Evolutionary conservation across 1,140 invertebrate genomes (phyloP).

Genomic region (Drosophila pruinosa): DNA sequence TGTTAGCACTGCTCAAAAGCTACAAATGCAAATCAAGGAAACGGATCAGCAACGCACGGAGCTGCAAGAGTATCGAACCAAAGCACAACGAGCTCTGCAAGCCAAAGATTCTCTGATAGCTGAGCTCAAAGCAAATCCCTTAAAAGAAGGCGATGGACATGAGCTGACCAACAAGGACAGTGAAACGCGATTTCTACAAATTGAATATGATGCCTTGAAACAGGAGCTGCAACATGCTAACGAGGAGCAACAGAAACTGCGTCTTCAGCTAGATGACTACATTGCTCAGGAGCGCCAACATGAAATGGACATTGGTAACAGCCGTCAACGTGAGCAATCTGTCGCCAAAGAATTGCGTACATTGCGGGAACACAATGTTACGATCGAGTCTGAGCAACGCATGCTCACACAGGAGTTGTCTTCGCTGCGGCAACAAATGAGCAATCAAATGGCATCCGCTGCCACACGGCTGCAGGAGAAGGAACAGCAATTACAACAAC

Average conservation of each 20-base stretch:
- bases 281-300: constrained; percentile 42
- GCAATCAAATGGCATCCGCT: constrained; percentile 72
- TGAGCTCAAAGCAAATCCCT: constrained; percentile 84
- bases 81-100: constrained; percentile 89
- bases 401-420: constrained; percentile 73
- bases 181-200: constrained; percentile 62
- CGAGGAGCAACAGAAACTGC: constrained; percentile 53
- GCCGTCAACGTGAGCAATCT: constrained; percentile 50
- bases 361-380: constrained; percentile 46
- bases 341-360: constrained; percentile 58
- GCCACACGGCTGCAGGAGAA: constrained; percentile 76
- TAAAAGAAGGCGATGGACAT: neutral
- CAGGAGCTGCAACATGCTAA: constrained; percentile 58
- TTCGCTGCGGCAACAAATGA: constrained; percentile 74
- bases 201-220: constrained; percentile 63
- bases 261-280: constrained; percentile 60
- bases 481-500: constrained; percentile 59
- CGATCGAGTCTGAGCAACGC: constrained; percentile 64
- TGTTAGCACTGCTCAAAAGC: constrained; percentile 82
- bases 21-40: constrained; percentile 86
- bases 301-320: constrained; percentile 38
- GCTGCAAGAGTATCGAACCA: constrained; percentile 87
- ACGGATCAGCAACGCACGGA: constrained; percentile 85
- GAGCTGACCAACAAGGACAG: constrained; percentile 41
- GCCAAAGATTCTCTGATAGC: constrained; percentile 90